Evolutionary conservation across 2,888 invertebrate species (phyloP).

Genomic region (Keiferia lycopersicella): DNA sequence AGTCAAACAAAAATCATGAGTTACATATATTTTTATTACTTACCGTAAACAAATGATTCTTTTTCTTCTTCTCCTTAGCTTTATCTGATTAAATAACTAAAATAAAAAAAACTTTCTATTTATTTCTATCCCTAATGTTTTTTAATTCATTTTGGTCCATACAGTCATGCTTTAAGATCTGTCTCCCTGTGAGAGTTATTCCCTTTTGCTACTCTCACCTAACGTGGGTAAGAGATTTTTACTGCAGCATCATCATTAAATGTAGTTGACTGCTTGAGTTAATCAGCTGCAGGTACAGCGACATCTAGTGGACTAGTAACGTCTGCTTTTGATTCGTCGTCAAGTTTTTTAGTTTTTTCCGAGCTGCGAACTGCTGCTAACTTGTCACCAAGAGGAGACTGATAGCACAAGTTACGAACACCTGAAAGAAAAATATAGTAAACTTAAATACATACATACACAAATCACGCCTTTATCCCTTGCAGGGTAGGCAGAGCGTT

Average conservation of each 20-base stretch:
- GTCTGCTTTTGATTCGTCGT: background rate
- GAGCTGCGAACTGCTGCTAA: background rate
- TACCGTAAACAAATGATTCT: too few species aligned
- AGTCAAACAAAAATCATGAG: too few species aligned
- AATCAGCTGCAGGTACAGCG: background rate
- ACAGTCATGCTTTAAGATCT: conserved; percentile 22
- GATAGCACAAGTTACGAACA: background rate
- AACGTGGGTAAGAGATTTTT: background rate
- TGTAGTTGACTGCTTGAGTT: background rate
- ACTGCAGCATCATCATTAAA: background rate
- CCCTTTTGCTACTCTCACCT: conserved; percentile 10
- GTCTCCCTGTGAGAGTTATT: conserved; percentile 21
- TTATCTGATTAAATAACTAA: too few species aligned
- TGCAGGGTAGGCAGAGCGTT: too few species aligned
- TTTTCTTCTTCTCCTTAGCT: too few species aligned
- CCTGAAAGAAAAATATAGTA: conserved; percentile 14
- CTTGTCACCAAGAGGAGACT: conserved; percentile 13
- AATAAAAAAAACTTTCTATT: background rate
- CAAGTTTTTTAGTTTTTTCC: background rate
- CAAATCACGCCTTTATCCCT: too few species aligned
- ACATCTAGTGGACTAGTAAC: background rate
- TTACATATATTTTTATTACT: too few species aligned
- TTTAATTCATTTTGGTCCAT: conserved; percentile 14
- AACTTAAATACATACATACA: too few species aligned
- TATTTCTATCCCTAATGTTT: conserved; percentile 1